A percentile compares a stretch with the other conserved stretches of the same genome.
Evolutionary conservation across 2,113 vertebrate genomes (phyloP).

Genomic region (Psettodes erumei): DNA sequence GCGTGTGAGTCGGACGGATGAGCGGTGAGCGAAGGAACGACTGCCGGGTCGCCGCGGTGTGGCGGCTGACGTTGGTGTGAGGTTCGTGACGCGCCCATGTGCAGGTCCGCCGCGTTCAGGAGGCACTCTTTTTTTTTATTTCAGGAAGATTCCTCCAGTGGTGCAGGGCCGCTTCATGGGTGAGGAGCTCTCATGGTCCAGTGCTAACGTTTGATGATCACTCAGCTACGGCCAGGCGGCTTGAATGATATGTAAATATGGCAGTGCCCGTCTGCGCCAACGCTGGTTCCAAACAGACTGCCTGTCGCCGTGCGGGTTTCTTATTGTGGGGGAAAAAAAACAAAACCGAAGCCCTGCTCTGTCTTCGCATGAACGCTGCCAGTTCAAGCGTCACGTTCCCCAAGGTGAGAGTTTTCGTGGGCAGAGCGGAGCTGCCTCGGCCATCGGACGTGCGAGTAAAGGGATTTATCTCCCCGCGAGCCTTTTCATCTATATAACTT

Average conservation of each 20-base stretch:
- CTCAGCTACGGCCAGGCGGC: conserved; percentile 18
- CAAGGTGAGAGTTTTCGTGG: conserved; percentile 26
- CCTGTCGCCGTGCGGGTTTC: neutral
- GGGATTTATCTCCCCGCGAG: conserved; percentile 42
- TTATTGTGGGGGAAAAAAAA: no score
- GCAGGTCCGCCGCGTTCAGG: no score
- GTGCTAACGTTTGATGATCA: conserved; percentile 22
- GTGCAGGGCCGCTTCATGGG: conserved; percentile 13
- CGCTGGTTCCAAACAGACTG: neutral
- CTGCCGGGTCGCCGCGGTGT: no score
- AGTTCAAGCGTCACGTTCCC: conserved; percentile 2
- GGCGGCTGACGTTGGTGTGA: conserved; percentile 63
- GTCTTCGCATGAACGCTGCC: conserved; percentile 33
- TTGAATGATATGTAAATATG: conserved; percentile 26
- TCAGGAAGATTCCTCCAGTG: conserved; percentile 19
- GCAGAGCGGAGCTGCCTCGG: conserved; percentile 30
- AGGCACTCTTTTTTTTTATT: conserved; percentile 63
- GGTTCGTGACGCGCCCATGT: conserved; percentile 50
- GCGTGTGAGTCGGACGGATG: conserved; percentile 21
- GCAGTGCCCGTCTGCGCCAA: neutral
- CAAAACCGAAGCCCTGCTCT: conserved; percentile 1
- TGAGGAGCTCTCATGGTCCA: conserved; percentile 19
- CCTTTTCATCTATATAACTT: conserved; percentile 43
- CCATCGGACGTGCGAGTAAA: conserved; percentile 37
- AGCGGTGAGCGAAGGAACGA: no score